phyloP scores from a whole-genome alignment of 2,888 invertebrate species.

The Cataglyphis altisquamis region DNA sequence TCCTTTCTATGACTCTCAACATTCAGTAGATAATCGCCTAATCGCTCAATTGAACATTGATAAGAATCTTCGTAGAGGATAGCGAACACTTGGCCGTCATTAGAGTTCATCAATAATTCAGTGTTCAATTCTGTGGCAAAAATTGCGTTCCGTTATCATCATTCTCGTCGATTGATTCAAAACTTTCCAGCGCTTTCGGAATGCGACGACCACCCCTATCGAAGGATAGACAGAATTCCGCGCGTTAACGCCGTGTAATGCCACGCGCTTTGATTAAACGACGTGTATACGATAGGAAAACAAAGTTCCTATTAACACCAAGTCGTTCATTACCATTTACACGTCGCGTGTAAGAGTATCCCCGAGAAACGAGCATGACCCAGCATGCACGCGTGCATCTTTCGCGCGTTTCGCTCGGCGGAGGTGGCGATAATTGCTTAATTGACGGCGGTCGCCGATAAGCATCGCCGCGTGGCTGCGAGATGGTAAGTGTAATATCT shows the following conservation, averaged over 20 bases:
- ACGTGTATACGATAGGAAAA: slow-evolving; percentile 35
- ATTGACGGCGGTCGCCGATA: slow-evolving; percentile 77
- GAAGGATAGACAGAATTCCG: background rate
- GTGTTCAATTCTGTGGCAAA: slow-evolving; percentile 13
- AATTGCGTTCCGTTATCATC: slow-evolving; percentile 42
- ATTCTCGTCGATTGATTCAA: slow-evolving; percentile 32
- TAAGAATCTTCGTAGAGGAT: slow-evolving; percentile 47
- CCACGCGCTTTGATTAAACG: slow-evolving; percentile 48
- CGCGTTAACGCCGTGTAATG: slow-evolving; percentile 33
- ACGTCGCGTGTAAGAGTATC: slow-evolving; percentile 23
- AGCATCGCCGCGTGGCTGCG: slow-evolving; percentile 69
- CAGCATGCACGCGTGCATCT: slow-evolving; percentile 57
- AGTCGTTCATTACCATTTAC: slow-evolving; percentile 45
- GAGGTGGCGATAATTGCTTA: slow-evolving; percentile 78
- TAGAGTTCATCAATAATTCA: slow-evolving; percentile 45
- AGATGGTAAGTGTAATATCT: slow-evolving; percentile 75
- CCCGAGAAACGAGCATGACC: slow-evolving; percentile 55
- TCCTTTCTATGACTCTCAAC: slow-evolving; percentile 39
- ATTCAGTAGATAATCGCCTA: slow-evolving; percentile 56
- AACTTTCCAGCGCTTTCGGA: slow-evolving; percentile 41
- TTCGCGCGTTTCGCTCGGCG: slow-evolving; percentile 55
- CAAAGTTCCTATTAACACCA: slow-evolving; percentile 50
- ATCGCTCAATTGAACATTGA: slow-evolving; percentile 66
- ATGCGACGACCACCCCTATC: slow-evolving; percentile 46
- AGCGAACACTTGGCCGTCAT: slow-evolving; percentile 26